Evolutionary conservation across 2,888 invertebrate species (phyloP).

Genomic region (Loripinus fragilis): DNA sequence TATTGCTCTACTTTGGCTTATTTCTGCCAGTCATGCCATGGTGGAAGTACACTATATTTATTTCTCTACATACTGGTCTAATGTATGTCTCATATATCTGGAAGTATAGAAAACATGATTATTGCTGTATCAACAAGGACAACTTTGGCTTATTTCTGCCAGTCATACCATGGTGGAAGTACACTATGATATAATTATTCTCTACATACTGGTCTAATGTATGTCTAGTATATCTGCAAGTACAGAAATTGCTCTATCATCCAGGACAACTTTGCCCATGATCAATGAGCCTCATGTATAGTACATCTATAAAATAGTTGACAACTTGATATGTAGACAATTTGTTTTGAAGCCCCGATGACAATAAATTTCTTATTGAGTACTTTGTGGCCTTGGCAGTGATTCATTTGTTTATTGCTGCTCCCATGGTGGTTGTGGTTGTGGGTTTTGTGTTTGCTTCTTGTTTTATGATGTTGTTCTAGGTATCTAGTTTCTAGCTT

Average conservation of each 20-base stretch:
- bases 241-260: slow-evolving; percentile 90
- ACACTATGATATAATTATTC: slow-evolving; percentile 98
- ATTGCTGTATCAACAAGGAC: slow-evolving; percentile 97
- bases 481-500: too few relatives aligned
- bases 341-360: too few relatives aligned
- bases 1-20: slow-evolving; percentile 97
- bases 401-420: too few relatives aligned
- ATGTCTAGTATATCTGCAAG: slow-evolving; percentile 92
- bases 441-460: too few relatives aligned
- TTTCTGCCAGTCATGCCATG: slow-evolving; percentile 97
- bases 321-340: too few relatives aligned
- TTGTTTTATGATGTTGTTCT: too few relatives aligned
- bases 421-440: too few relatives aligned
- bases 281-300: too few relatives aligned
- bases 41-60: slow-evolving; percentile 99
- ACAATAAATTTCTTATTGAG: too few relatives aligned
- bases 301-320: too few relatives aligned
- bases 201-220: slow-evolving; percentile 99
- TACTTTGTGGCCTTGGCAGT: too few relatives aligned
- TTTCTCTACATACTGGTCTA: slow-evolving; percentile 98
- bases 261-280: slow-evolving; percentile 97
- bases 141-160: slow-evolving; percentile 98
- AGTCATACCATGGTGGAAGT: slow-evolving; percentile 98
- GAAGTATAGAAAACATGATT: slow-evolving; percentile 5
- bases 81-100: slow-evolving; percentile 95